These are phyloP conservation scores for Drosophila lacteicornis DNA, from an alignment of 1,140 invertebrate species.

Conservation along the genomic window DNA sequence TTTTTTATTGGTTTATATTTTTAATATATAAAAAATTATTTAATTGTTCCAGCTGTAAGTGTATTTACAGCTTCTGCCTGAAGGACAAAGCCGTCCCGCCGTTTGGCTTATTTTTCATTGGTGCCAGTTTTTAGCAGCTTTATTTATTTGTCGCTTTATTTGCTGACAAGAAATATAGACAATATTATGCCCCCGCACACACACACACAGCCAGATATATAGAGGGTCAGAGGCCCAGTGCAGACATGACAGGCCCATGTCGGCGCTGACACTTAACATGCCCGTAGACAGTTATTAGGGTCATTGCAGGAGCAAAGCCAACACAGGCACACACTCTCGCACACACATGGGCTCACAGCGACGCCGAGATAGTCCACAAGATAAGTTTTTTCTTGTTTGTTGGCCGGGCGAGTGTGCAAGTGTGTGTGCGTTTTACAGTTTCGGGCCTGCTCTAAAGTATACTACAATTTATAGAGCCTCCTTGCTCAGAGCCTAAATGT, in stretches of 20 bases:
- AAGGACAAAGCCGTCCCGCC: slow-evolving; percentile 6
- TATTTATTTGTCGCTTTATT: slow-evolving; percentile 82
- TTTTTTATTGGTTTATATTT: too few species aligned
- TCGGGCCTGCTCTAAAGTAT: slow-evolving; percentile 63
- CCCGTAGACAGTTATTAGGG: slow-evolving; percentile 82
- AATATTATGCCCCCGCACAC: slow-evolving; percentile 63
- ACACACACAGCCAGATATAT: slow-evolving; percentile 20
- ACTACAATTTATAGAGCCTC: slow-evolving; percentile 73
- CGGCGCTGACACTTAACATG: slow-evolving; percentile 82
- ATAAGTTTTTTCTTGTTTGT: slow-evolving; percentile 48
- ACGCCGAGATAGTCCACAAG: slow-evolving; percentile 35
- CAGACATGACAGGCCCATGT: slow-evolving; percentile 76
- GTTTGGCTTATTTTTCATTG: slow-evolving; percentile 56
- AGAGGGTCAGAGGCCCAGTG: slow-evolving; percentile 41
- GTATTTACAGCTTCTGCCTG: background rate
- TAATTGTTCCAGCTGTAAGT: background rate
- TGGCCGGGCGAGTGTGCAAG: slow-evolving; percentile 6
- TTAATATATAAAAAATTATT: too few species aligned
- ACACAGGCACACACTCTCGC: slow-evolving; percentile 20
- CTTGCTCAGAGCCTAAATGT: slow-evolving; percentile 69
- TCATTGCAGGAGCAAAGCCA: slow-evolving; percentile 50
- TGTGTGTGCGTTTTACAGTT: slow-evolving; percentile 71
- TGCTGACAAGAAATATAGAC: slow-evolving; percentile 80
- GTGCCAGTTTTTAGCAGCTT: slow-evolving; percentile 74
- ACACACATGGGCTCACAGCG: background rate